Evolutionary conservation across 1,140 invertebrate genomes (phyloP).

Genomic region (Drosophila trapezifrons): DNA sequence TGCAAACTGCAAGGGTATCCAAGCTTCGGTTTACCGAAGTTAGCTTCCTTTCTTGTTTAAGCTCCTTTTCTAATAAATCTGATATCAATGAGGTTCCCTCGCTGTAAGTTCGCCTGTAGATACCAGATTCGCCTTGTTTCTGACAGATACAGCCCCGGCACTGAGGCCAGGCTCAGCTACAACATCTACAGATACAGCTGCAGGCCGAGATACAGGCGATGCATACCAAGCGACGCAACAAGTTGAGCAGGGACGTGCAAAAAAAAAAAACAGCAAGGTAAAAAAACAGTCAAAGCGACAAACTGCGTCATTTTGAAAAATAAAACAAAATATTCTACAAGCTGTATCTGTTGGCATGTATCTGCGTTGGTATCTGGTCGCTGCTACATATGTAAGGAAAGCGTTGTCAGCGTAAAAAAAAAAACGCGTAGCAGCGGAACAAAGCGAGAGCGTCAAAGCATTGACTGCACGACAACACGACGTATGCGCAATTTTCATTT

Average conservation of each 20-base stretch:
- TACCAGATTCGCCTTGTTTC: constrained; percentile 52
- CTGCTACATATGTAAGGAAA: constrained; percentile 34
- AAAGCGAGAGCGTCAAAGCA: constrained; percentile 53
- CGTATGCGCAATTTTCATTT: constrained; percentile 79
- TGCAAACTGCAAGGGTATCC: too few species aligned
- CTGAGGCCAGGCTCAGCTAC: constrained; percentile 8
- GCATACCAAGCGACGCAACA: constrained; percentile 69
- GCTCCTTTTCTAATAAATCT: too few species aligned
- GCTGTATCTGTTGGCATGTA: constrained; percentile 33
- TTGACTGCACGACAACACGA: constrained; percentile 48
- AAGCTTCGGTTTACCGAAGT: too few species aligned
- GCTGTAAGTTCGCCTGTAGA: constrained; percentile 30
- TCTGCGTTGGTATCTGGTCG: constrained; percentile 23
- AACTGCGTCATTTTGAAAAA: constrained; percentile 71
- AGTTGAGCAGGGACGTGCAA: constrained; percentile 47
- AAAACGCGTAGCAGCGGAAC: constrained; percentile 51
- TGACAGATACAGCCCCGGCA: constrained; percentile 42
- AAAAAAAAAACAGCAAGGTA: constrained; percentile 34
- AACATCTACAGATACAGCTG: constrained; percentile 28
- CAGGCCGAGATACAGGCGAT: constrained; percentile 42
- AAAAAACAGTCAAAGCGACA: constrained; percentile 43
- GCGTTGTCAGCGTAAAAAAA: constrained; percentile 50
- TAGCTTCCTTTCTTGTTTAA: too few species aligned
- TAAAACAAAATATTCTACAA: constrained; percentile 46
- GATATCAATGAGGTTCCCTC: too few species aligned